These are phyloP conservation scores for Bicyclus anynana DNA, from an alignment of 1,140 invertebrate genomes.

Conservation along the genomic window DNA sequence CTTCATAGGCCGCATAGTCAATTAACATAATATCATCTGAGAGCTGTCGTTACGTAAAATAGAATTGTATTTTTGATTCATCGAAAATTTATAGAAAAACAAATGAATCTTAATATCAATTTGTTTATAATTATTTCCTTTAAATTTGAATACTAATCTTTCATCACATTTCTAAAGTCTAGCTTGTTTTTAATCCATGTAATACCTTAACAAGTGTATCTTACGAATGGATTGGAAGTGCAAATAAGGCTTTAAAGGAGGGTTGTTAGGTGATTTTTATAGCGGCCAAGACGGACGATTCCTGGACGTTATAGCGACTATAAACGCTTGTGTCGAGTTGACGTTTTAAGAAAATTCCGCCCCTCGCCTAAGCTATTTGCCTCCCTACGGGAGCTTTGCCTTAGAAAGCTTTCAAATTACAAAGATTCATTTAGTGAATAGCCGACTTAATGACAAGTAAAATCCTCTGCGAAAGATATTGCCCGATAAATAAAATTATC, in stretches of 20 bases:
- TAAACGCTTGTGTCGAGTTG: conserved; percentile 64
- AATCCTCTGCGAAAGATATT: conserved; percentile 49
- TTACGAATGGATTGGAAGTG: conserved; percentile 15
- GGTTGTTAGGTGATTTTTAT: conserved; percentile 62
- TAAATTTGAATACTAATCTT: too few species aligned
- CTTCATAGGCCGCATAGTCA: too few species aligned
- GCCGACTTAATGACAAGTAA: conserved; percentile 58
- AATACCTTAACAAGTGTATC: conserved; percentile 10
- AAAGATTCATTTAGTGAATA: conserved; percentile 59
- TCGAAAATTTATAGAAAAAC: too few species aligned
- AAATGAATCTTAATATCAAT: too few species aligned
- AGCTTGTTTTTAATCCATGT: neutral
- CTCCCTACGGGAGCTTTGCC: conserved; percentile 32
- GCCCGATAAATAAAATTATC: conserved; percentile 35
- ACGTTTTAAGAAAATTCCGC: conserved; percentile 66
- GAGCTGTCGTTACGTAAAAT: too few species aligned
- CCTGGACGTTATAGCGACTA: conserved; percentile 61
- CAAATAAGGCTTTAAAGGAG: conserved; percentile 20
- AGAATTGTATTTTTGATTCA: too few species aligned
- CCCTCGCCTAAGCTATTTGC: conserved; percentile 40
- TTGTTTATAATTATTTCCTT: too few species aligned
- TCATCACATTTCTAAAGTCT: neutral
- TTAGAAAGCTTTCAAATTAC: conserved; percentile 65
- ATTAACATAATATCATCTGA: too few species aligned
- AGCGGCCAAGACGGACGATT: conserved; percentile 48